Evolutionary conservation across 2,113 vertebrate species (phyloP), one percentile per base, ranked within the genome.

Genomic region (Petrocephalus microphthalmus): DNA sequence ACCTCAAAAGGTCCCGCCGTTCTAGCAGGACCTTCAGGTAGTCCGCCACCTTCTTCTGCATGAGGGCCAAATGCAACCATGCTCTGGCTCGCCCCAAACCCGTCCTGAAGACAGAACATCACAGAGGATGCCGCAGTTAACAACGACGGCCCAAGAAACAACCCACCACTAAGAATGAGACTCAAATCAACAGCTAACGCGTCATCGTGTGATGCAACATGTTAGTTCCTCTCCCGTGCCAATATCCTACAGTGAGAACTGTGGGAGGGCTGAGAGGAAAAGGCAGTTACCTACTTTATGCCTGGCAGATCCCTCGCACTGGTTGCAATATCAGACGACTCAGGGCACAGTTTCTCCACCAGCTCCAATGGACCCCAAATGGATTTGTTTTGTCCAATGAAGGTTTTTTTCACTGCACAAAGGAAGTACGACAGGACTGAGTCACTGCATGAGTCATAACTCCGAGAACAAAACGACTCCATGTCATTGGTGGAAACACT

Each of bases 11-110:
- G 89, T 97, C 96, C 88, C 96, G 98, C 88, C 96, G 96, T 91
- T 98, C 98, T 93, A 99, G 92, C 45, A 99, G 95, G 22, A 96
- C 95, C 93, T 98, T 99, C 93, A 99, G 94, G 86, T 99, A 99
- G 92, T 99, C 98, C 0, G 98, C 97, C 88, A 99, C 92, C 91
- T 97, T 99, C 94, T 99, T 99, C 92, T 99, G 98, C 98, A 99
- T 99, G 49, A 99, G 96, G 0, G 98, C 97, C 89, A 99, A 95
- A 92, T 99, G 98, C 49, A 99, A 95, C 98, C 98, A 99, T 10
- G 98, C 98, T 91, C 98, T 94, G 82, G 94, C 98, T 95, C 96
- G 95, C 82, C 98, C 98, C 88, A 99, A 92, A 71, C 97, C 96
- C 0, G 97, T 99, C 95, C 98, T 99, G 91, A 53, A 93, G 37